Conservation (phyloP, 2,888 invertebrate genomes). For the Cantharis lateralis region DNA sequence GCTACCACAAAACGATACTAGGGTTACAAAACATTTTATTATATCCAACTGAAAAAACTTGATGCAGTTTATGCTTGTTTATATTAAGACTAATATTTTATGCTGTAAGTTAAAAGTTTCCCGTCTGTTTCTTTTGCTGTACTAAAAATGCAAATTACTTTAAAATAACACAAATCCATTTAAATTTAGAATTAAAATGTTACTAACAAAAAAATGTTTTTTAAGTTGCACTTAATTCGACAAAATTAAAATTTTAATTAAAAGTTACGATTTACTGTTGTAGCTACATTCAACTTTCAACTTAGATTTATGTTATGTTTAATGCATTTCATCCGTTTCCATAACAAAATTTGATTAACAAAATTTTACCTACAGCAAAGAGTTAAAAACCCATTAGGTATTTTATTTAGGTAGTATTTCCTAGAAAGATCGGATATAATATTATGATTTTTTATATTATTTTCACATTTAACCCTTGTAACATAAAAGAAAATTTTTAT, state of each 20-base stretch:
- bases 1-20: constrained; percentile 21
- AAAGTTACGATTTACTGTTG: background rate
- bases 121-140: background rate
- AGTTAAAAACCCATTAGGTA: background rate
- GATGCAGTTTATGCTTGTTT: constrained; percentile 8
- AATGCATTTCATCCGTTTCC: background rate
- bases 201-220: background rate
- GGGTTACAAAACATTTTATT: constrained; percentile 13
- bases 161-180: background rate
- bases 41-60: constrained; percentile 5
- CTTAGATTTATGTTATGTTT: background rate
- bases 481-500: constrained; percentile 5
- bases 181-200: background rate
- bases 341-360: background rate
- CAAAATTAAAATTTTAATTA: background rate
- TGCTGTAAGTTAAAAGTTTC: background rate
- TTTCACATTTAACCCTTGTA: background rate
- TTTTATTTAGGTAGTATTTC: background rate
- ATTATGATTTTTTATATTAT: background rate
- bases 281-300: background rate
- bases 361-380: background rate
- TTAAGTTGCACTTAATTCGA: background rate
- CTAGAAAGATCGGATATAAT: background rate
- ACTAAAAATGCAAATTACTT: background rate
- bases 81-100: background rate